Percentiles rank a stretch among this genome's conserved stretches.
Conservation (phyloP, 2,113 vertebrate genomes). For the Paratilapia polleni region DNA sequence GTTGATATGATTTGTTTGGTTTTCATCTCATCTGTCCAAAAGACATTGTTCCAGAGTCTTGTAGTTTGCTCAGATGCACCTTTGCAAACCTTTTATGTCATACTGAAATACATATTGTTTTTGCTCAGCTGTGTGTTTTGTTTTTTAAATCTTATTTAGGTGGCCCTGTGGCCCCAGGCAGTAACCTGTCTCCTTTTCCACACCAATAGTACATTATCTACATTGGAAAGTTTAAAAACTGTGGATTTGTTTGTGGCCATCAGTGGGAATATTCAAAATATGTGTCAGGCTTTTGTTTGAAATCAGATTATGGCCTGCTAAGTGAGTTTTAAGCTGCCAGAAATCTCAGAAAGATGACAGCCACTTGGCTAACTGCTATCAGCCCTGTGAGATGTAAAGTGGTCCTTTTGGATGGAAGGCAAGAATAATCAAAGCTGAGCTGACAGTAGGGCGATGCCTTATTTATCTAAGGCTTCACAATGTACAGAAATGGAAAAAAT, state of each 20-base stretch:
- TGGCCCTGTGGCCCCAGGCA: background rate
- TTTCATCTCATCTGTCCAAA: too few species aligned
- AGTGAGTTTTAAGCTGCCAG: background rate
- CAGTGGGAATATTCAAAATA: background rate
- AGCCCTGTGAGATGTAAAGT: background rate
- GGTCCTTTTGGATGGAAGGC: slow-evolving; percentile 3
- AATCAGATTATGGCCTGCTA: slow-evolving; percentile 2
- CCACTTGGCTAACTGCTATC: background rate
- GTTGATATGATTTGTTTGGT: too few species aligned
- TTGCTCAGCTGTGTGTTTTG: background rate
- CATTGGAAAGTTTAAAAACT: too few species aligned
- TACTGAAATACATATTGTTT: too few species aligned
- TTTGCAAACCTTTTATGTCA: background rate
- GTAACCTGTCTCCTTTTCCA: background rate
- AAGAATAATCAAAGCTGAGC: slow-evolving; percentile 11
- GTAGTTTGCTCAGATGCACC: background rate
- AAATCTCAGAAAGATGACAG: background rate
- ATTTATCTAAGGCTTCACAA: background rate
- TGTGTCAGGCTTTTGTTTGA: background rate
- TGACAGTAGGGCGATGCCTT: background rate
- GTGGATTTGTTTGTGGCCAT: background rate
- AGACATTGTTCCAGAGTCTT: too few species aligned
- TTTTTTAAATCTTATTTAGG: background rate
- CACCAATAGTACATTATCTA: too few species aligned
- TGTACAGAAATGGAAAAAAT: slow-evolving; percentile 38